Evolutionary conservation across 2,888 invertebrate genomes (phyloP), one percentile per base, ranked within the genome.

Genomic region (Drosophila siamana): DNA sequence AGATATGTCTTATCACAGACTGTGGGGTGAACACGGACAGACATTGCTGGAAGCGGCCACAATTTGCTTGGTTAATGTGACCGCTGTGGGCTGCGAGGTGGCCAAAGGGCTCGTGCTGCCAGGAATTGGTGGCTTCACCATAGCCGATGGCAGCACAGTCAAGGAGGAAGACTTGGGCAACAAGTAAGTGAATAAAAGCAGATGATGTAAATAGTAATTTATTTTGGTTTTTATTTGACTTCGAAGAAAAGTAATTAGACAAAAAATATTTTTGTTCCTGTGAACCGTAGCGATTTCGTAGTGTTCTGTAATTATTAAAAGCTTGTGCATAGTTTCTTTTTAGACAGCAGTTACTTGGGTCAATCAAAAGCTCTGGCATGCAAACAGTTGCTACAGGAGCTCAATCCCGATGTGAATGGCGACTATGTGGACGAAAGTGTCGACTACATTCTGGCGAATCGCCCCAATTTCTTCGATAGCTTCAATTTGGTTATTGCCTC

Each of bases 1-100:
- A 2, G 5, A 50, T 0, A 30, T 59, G 33, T 7, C 1, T 4
- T 0, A 7, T 28, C 3, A 38, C 83, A 97, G 98, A 90, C 94
- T 99, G 85, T 99, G 99, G 99, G 99, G 99, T 71, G 99, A 99
- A 91, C 98, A 99, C 93, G 99, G 99, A 0, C 99, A 99, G 93
- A 93, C 94, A 73, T 94, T 96, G 3, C 93, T 99, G 62, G 99
- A 99, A 93, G 94, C 94, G 71, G 96, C 98, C 13, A 96, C 97
- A 91, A 95, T 99, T 80, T 99, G 99, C 91, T 92, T 99, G 22
- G 96, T 99, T 74, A 98, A 98, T 92, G 98, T 98, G 0, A 97
- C 96, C 41, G 97, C 97, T 5, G 93, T 98, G 47, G 99, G 99
- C 11, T 98, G 99, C 22, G 99, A 99, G 93, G 95, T 97, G 62